Evolutionary conservation across 2,888 invertebrate genomes (phyloP), one percentile per base, ranked within the genome.

Genomic region (Thelaira solivaga): DNA sequence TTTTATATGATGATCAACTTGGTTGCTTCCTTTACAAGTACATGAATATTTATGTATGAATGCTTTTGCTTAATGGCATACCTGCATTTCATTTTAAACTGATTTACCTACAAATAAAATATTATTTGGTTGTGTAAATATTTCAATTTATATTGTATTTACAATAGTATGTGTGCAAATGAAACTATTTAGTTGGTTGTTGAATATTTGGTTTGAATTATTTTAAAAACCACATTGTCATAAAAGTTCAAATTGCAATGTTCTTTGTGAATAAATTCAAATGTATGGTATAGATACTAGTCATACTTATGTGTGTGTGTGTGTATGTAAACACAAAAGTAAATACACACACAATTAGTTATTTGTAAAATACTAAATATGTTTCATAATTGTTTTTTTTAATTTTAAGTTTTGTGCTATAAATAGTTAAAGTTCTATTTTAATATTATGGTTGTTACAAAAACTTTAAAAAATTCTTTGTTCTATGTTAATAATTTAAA

Each of bases 141-240:
- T 22, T 61, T 22, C 24, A 16, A n/a, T 43, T 22, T 18, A 3
- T 20, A 10, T n/a, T n/a, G n/a, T n/a, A n/a, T n/a, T n/a, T n/a
- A n/a, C n/a, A n/a, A n/a, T n/a, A n/a, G n/a, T 62, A 39, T 8
- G 4, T 47, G 36, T 20, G 53, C 20, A 24, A 26, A n/a, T 36
- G 11, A 59, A 41, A 47, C n/a, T 36, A 45, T 76, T 45, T 51
- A 43, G 57, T 65, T 64, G 59, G 49, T 76, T 64, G 76, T 43
- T 34, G 45, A 64, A 26, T 45, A 51, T 62, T 65, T n/a, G 59
- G 34, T 59, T 65, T 57, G 34, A 62, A 75, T 69, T 69, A 64
- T 65, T 45, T 59, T 45, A n/a, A 49, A 64, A 73, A 73, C 64
- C 77, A 64, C 73, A 73, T 51, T 77, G 64, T 73, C 77, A 77